phyloP scores from a whole-genome alignment of 2,888 invertebrate species.

The Cenopis cana region DNA sequence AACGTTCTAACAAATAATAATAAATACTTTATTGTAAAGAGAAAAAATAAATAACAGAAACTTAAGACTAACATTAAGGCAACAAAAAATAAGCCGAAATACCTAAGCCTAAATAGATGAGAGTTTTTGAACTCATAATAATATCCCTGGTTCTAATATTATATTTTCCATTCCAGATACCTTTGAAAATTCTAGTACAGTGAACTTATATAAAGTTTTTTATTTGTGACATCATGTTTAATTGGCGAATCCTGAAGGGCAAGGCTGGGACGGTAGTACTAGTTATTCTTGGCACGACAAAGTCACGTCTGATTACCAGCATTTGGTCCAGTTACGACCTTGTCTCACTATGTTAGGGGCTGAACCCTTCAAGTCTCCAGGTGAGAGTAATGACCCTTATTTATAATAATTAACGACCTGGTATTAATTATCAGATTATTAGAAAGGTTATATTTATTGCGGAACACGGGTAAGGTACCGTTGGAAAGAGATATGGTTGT shows the following conservation, averaged over 20 bases:
- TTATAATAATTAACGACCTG: slow-evolving; percentile 62
- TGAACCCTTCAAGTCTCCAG: slow-evolving; percentile 48
- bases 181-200: no score
- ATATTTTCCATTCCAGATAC: no score
- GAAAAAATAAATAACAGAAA: no score
- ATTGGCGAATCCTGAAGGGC: background rate
- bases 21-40: no score
- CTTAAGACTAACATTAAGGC: no score
- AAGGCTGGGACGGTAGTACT: background rate
- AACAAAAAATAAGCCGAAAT: no score
- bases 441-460: slow-evolving; percentile 29
- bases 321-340: background rate
- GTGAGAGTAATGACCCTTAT: slow-evolving; percentile 63
- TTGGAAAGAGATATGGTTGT: background rate
- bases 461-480: background rate
- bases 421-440: slow-evolving; percentile 51
- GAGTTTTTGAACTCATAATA: no score
- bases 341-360: background rate
- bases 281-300: background rate
- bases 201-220: background rate
- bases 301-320: background rate
- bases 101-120: no score
- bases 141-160: no score
- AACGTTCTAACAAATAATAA: no score
- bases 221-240: background rate